Conservation (phyloP, 1,140 invertebrate genomes). For the Oscheius sp. region DNA sequence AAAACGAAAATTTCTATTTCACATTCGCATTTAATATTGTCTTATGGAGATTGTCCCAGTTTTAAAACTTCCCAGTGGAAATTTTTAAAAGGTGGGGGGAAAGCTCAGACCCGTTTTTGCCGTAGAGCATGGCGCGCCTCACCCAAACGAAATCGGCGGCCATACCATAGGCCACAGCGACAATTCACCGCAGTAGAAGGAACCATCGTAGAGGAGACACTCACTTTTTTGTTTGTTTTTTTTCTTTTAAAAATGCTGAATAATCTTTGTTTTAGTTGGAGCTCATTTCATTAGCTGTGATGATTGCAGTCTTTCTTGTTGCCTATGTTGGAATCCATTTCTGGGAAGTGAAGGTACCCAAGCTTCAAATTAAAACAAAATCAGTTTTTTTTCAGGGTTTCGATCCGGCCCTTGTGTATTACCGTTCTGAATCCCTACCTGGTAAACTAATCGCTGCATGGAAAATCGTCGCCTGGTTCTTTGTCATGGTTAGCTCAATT, state of each 20-base stretch:
- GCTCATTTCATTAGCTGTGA: slow-evolving; percentile 25
- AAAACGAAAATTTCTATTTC: too few relatives aligned
- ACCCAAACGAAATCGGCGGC: too few relatives aligned
- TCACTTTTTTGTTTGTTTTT: slow-evolving; percentile 73
- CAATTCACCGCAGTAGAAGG: too few relatives aligned
- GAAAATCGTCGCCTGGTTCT: slow-evolving; percentile 75
- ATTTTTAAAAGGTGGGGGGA: too few relatives aligned
- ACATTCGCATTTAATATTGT: too few relatives aligned
- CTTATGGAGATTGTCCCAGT: too few relatives aligned
- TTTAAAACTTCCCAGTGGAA: too few relatives aligned
- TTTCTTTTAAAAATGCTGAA: too few relatives aligned
- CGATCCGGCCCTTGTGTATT: slow-evolving; percentile 82
- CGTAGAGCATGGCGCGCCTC: too few relatives aligned
- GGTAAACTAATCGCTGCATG: slow-evolving; percentile 79
- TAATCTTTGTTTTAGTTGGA: slow-evolving; percentile 74
- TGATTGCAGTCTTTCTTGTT: slow-evolving; percentile 33
- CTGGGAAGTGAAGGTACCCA: slow-evolving; percentile 19
- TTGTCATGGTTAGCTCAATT: slow-evolving; percentile 77
- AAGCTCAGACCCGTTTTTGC: too few relatives aligned
- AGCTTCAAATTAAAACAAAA: background rate
- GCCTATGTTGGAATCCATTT: slow-evolving; percentile 8
- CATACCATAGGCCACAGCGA: too few relatives aligned
- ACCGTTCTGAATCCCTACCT: slow-evolving; percentile 82
- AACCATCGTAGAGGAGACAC: too few relatives aligned
- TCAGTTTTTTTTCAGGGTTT: slow-evolving; percentile 69